These are phyloP conservation scores for Megalurothrips usitatus DNA, from an alignment of 2,888 invertebrate genomes.

Conservation along the genomic window DNA sequence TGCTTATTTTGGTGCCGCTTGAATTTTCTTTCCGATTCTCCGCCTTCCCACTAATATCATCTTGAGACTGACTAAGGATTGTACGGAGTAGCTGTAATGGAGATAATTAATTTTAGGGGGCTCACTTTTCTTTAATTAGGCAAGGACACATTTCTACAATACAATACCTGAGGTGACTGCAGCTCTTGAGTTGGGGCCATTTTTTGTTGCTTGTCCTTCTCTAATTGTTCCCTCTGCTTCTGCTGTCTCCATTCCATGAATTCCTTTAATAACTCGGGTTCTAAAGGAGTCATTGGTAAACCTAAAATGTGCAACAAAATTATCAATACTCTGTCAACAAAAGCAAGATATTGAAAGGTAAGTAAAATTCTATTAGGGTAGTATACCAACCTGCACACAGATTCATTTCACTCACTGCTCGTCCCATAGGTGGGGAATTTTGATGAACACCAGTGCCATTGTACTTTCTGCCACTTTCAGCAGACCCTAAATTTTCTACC, in stretches of 20 bases:
- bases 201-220: conserved; percentile 34
- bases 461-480: not conserved
- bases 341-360: not conserved
- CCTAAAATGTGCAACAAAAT: conserved; percentile 29
- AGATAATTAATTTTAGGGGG: not conserved
- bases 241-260: conserved; percentile 34
- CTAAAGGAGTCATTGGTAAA: conserved; percentile 31
- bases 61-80: conserved; percentile 46
- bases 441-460: not conserved
- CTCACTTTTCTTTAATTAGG: not conserved
- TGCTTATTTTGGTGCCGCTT: not conserved
- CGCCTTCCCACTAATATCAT: conserved; percentile 43
- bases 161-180: conserved; percentile 39
- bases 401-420: conserved; percentile 10
- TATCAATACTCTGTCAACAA: conserved; percentile 29
- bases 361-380: conserved; percentile 26
- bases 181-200: conserved; percentile 35
- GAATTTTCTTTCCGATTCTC: conserved; percentile 37
- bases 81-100: conserved; percentile 48
- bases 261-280: conserved; percentile 35
- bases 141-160: not conserved
- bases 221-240: conserved; percentile 32
- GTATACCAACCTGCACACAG: not conserved
- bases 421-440: not conserved
- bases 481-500: not conserved